Conservation (phyloP, 1,140 invertebrate genomes). For the Bombus vancouverensis region DNA sequence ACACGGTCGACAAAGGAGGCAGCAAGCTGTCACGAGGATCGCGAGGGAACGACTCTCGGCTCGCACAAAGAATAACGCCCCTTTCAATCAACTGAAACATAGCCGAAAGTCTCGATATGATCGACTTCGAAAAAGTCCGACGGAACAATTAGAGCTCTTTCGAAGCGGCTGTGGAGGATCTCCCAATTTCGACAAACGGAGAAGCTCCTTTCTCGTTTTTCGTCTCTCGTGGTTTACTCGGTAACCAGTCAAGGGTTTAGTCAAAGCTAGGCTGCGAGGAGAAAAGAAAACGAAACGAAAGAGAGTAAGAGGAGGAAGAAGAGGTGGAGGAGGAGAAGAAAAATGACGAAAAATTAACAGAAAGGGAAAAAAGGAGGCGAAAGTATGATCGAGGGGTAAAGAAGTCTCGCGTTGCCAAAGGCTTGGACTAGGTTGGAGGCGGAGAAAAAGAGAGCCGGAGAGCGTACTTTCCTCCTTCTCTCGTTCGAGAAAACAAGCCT, state of each 20-base stretch:
- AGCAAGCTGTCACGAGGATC: not conserved
- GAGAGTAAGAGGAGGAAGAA: not conserved
- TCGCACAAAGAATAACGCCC: not conserved
- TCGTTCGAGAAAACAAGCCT: slow-evolving; percentile 42
- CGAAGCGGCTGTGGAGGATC: not conserved
- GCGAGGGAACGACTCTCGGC: not conserved
- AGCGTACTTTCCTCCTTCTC: slow-evolving; percentile 55
- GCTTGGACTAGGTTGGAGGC: not conserved
- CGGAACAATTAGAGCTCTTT: slow-evolving; percentile 26
- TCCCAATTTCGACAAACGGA: not conserved
- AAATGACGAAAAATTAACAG: not conserved
- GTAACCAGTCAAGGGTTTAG: slow-evolving; percentile 16
- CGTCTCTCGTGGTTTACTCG: not conserved
- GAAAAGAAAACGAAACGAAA: not conserved
- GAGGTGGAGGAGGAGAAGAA: not conserved
- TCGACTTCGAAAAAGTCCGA: not conserved
- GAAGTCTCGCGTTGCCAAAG: slow-evolving; percentile 12
- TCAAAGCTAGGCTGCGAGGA: not conserved
- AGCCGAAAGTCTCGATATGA: not conserved
- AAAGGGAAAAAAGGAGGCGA: not conserved
- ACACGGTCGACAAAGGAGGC: too few relatives aligned
- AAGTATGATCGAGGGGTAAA: slow-evolving; percentile 3
- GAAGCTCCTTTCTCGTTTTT: not conserved
- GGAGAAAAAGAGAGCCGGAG: slow-evolving; percentile 11
- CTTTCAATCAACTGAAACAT: not conserved